Conservation (phyloP, 2,113 vertebrate genomes). For the Rhineura floridana region DNA sequence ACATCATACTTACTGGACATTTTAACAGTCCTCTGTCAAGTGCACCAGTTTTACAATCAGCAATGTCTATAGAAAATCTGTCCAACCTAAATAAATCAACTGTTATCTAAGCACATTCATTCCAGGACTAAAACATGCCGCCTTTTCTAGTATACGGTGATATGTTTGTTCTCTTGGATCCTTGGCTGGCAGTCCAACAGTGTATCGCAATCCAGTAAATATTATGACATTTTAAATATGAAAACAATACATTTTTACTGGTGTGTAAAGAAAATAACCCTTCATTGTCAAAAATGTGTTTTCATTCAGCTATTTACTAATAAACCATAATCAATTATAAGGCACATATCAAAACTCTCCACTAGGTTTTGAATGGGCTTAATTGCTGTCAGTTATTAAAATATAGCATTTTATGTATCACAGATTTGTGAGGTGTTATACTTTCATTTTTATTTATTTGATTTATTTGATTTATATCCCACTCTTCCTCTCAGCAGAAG, state of each 20-base stretch:
- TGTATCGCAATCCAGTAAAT: accelerated
- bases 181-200: background rate
- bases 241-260: conserved; percentile 22
- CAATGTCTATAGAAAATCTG: background rate
- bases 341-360: background rate
- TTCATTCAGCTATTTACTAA: background rate
- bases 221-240: background rate
- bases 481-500: too few species aligned
- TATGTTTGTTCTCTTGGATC: background rate
- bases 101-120: background rate
- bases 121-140: background rate
- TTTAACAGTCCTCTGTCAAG: background rate
- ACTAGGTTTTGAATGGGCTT: conserved; percentile 2
- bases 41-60: background rate
- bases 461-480: too few species aligned
- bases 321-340: background rate
- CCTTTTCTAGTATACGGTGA: background rate
- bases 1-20: background rate
- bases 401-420: background rate
- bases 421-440: background rate
- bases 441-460: too few species aligned
- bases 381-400: background rate
- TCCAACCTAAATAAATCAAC: background rate
- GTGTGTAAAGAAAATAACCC: background rate
- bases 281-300: background rate